Percentiles rank a stretch among this genome's conserved stretches.
These are phyloP conservation scores for Oreochromis niloticus DNA, from an alignment of 2,113 vertebrate species.

Conservation along the genomic window DNA sequence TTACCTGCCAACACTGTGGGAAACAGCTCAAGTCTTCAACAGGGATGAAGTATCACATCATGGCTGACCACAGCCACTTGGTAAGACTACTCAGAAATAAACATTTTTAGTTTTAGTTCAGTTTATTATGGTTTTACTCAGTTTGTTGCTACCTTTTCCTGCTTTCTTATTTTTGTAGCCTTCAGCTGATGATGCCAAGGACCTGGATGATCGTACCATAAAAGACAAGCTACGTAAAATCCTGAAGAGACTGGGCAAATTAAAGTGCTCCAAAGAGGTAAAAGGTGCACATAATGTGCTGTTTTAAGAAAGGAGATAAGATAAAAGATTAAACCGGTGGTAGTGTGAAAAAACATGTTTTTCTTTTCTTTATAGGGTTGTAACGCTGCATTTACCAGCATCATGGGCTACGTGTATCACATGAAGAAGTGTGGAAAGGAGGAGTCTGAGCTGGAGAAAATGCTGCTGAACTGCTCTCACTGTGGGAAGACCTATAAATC, in stretches of 20 bases:
- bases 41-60: constrained; percentile 95
- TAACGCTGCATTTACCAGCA: constrained; percentile 86
- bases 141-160: neutral
- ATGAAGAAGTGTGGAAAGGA: constrained; percentile 90
- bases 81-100: constrained; percentile 53
- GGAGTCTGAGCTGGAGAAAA: constrained; percentile 86
- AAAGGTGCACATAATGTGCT: neutral
- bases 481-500: constrained; percentile 88
- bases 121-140: neutral
- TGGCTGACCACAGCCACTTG: constrained; percentile 92
- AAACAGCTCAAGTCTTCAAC: constrained; percentile 90
- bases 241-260: constrained; percentile 86
- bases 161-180: constrained; percentile 63
- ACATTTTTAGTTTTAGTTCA: neutral
- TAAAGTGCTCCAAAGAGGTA: constrained; percentile 87
- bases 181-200: constrained; percentile 73
- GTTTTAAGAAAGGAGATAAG: neutral
- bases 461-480: constrained; percentile 86
- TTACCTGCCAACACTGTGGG: constrained; percentile 88
- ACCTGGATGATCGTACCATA: constrained; percentile 78
- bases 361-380: constrained; percentile 75
- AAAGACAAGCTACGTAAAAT: constrained; percentile 87
- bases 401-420: constrained; percentile 94
- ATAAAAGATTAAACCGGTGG: neutral
- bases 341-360: neutral